phyloP scores from a whole-genome alignment of 2,888 invertebrate genomes.

The Aphrophora alni region DNA sequence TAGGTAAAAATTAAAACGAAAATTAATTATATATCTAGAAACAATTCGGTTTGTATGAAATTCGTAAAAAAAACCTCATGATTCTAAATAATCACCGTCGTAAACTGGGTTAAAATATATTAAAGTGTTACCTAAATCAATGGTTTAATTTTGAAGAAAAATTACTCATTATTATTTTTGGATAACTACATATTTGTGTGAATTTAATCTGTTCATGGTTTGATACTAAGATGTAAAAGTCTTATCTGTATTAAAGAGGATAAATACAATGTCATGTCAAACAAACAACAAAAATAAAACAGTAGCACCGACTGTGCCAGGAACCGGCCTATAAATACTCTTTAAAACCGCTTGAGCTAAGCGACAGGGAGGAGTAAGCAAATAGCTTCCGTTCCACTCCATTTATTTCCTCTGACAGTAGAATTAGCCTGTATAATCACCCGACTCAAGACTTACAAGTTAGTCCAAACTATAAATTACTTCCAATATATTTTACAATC shows the following conservation, averaged over 20 bases:
- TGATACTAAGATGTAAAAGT: not conserved
- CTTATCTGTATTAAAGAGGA: not conserved
- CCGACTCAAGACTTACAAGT: too few species aligned
- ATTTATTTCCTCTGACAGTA: not conserved
- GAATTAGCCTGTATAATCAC: slow-evolving; percentile 6
- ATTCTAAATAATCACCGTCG: too few species aligned
- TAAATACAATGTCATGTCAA: not conserved
- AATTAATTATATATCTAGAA: too few species aligned
- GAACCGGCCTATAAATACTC: not conserved
- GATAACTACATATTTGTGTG: too few species aligned
- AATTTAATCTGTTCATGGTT: not conserved
- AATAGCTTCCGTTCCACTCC: not conserved
- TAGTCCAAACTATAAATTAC: not conserved
- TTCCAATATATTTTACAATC: not conserved
- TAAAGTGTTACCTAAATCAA: too few species aligned
- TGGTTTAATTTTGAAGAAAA: too few species aligned
- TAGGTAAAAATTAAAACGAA: too few species aligned
- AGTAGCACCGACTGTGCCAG: not conserved
- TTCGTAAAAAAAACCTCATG: too few species aligned
- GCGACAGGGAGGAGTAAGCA: not conserved
- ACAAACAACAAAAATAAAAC: slow-evolving; percentile 2
- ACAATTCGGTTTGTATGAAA: too few species aligned
- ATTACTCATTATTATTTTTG: too few species aligned
- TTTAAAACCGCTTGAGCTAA: too few species aligned
- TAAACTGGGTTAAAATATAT: too few species aligned